phyloP scores from a whole-genome alignment of 2,113 vertebrate species.

The Hucho hucho region DNA sequence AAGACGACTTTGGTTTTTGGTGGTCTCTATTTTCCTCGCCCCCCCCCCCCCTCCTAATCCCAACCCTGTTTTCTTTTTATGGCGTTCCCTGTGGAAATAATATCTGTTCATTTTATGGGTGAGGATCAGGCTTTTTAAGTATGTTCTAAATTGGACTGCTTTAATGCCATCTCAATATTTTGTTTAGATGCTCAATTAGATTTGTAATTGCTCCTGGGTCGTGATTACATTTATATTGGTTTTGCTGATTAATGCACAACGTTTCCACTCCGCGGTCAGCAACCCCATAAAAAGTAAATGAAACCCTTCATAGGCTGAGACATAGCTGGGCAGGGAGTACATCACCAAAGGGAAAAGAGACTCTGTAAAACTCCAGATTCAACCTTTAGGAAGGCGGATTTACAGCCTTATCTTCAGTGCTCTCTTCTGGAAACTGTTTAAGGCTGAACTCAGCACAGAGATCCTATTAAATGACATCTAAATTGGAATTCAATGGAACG shows the following conservation, averaged over 20 bases:
- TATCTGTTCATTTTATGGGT: slow-evolving; percentile 58
- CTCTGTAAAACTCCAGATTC: not conserved
- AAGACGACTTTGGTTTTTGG: not conserved
- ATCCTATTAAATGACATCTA: no score
- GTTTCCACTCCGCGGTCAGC: slow-evolving; percentile 57
- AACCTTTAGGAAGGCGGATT: not conserved
- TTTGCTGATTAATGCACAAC: slow-evolving; percentile 71
- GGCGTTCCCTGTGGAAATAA: slow-evolving; percentile 33
- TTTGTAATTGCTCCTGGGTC: slow-evolving; percentile 72
- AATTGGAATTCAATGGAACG: no score
- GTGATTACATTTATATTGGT: slow-evolving; percentile 72
- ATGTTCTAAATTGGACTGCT: slow-evolving; percentile 63
- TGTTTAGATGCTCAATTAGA: slow-evolving; percentile 74
- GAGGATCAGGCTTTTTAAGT: slow-evolving; percentile 65
- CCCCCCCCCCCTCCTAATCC: slow-evolving; percentile 10
- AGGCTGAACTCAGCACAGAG: slow-evolving; percentile 16
- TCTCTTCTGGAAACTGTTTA: slow-evolving; percentile 32
- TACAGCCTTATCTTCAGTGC: not conserved
- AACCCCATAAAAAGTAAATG: slow-evolving; percentile 70
- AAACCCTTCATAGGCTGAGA: slow-evolving; percentile 32
- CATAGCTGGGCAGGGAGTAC: not conserved
- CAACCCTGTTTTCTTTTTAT: not conserved
- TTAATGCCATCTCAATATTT: slow-evolving; percentile 70
- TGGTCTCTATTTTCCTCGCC: not conserved
- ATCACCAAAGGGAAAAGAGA: not conserved